These are phyloP conservation scores for Sebastes taczanowskii DNA, from an alignment of 2,797 vertebrate species.

Conservation along the genomic window DNA sequence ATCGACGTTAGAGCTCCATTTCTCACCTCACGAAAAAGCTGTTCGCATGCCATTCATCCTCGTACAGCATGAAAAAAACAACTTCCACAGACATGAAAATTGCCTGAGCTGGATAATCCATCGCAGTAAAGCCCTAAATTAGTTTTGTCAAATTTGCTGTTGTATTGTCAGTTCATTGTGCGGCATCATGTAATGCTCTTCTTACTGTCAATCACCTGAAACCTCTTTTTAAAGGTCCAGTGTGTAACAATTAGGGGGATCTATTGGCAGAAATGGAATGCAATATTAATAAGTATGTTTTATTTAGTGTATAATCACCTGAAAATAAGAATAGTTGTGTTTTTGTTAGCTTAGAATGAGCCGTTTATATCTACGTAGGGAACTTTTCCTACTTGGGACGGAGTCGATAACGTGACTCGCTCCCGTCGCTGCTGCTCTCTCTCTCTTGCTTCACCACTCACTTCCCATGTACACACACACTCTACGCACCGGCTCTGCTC, in stretches of 20 bases:
- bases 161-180: constrained; percentile 21
- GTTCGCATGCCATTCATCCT: constrained; percentile 30
- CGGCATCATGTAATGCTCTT: not conserved
- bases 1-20: not conserved
- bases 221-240: not conserved
- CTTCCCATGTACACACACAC: too few relatives aligned
- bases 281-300: too few relatives aligned
- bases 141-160: constrained; percentile 9
- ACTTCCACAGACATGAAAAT: constrained; percentile 8
- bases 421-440: too few relatives aligned
- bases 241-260: too few relatives aligned
- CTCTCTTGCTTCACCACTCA: too few relatives aligned
- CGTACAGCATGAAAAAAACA: constrained; percentile 31
- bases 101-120: constrained; percentile 44
- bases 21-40: constrained; percentile 4
- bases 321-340: too few relatives aligned
- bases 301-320: fast-evolving
- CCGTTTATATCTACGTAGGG: too few relatives aligned
- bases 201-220: constrained; percentile 4
- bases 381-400: too few relatives aligned
- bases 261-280: too few relatives aligned
- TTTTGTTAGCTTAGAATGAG: fast-evolving
- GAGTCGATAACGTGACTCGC: too few relatives aligned
- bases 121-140: constrained; percentile 14
- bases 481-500: too few relatives aligned